These are phyloP conservation scores for Erebia epiphron DNA, from an alignment of 2,888 invertebrate species.

Conservation along the genomic window DNA sequence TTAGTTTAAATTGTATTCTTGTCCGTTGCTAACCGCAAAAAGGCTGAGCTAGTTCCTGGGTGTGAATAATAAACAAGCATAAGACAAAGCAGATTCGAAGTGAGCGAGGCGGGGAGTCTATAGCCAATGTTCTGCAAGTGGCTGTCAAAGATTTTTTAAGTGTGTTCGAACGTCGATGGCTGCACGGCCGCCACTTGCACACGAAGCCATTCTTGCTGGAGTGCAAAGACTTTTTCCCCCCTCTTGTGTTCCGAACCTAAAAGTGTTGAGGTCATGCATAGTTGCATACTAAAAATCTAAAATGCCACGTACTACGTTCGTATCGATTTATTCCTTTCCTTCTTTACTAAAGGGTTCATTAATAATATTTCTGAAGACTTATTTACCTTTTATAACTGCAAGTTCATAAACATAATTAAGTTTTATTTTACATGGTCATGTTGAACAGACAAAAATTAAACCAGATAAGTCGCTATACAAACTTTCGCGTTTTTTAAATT, in stretches of 20 bases:
- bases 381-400: too few species aligned
- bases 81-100: constrained; percentile 50
- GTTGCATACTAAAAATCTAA: constrained; percentile 28
- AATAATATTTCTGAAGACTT: background rate
- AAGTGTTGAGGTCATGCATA: constrained; percentile 36
- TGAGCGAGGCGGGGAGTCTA: constrained; percentile 38
- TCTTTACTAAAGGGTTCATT: background rate
- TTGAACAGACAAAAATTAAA: too few species aligned
- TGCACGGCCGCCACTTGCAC: constrained; percentile 69
- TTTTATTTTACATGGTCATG: too few species aligned
- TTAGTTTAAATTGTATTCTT: background rate
- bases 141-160: constrained; percentile 76
- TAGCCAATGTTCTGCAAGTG: constrained; percentile 50
- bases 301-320: constrained; percentile 4
- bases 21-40: constrained; percentile 12
- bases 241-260: constrained; percentile 39
- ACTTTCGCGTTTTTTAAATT: too few species aligned
- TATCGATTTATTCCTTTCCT: background rate
- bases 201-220: constrained; percentile 60
- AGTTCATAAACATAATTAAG: too few species aligned
- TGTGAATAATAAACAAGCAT: constrained; percentile 31
- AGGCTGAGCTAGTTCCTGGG: constrained; percentile 17
- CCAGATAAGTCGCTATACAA: too few species aligned
- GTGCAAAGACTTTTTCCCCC: constrained; percentile 46
- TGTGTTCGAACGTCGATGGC: constrained; percentile 68